Evolutionary conservation across 2,797 vertebrate genomes (phyloP), one percentile per base, ranked within the genome.

Genomic region (Ctenopoma kingsleyae): DNA sequence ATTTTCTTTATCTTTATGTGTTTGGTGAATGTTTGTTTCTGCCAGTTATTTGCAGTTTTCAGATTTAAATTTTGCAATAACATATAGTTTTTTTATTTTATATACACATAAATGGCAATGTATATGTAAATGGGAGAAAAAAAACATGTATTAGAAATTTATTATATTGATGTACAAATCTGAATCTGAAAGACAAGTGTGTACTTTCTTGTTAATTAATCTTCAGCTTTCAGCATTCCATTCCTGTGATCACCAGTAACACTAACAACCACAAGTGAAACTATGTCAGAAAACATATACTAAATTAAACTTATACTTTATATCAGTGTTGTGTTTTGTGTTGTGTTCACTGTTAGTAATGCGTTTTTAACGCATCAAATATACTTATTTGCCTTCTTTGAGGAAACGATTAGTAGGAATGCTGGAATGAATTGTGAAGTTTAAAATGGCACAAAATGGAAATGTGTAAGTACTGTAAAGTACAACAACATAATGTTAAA

Each of bases 251-350:
- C 79, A 85, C 52, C 79, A 73, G 70, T 71, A 12, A 81, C 85
- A 78, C 76, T 84, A 90, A 83, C 81, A 76, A 71, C 72, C 71
- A 71, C 68, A 81, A 73, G 75, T 89, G 77, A 82, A 78, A 75
- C 48, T 40, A 66, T 20, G 43, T 86, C 69, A 86, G 71, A 80
- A 86, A 71, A 22, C 84, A 76, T 79, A 32, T 8, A 87, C 80
- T 72, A 83, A 87, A 93, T 89, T 92, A 93, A 93, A 92, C 76
- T 85, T 93, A 84, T 85, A 91, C 92, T 90, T 93, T 93, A 87
- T 92, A 82, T 75, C 78, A 81, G 20, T 15, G 15, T 30, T 19
- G 59, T 57, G 44, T 75, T 50, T 4, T 6, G 0, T 22, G 9
- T 19, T 22, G 8, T 19, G 13, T 67, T 23, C 12, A 2, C 11